Percentiles rank a stretch among this genome's conserved stretches.
phyloP scores from a whole-genome alignment of 2,113 vertebrate species.

The Eidolon helvum region DNA sequence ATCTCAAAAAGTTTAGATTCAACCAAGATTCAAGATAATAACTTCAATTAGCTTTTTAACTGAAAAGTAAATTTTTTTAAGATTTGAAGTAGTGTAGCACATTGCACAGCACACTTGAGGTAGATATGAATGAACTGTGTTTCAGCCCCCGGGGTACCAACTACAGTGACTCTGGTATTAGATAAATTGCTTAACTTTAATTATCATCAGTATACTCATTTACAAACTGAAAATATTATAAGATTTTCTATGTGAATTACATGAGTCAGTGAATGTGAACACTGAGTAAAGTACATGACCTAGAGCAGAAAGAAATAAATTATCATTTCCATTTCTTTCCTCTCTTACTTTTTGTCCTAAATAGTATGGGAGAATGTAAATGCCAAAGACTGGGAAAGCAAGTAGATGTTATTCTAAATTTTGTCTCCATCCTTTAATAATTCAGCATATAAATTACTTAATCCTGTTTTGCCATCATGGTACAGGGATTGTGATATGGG shows the following conservation, averaged over 20 bases:
- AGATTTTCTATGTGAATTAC: neutral
- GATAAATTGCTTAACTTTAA: neutral
- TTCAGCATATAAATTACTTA: neutral
- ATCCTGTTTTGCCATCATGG: neutral
- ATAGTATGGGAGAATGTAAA: neutral
- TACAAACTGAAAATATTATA: neutral
- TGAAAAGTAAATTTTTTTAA: neutral
- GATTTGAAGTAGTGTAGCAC: neutral
- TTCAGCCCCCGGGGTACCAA: neutral
- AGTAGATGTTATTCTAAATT: neutral
- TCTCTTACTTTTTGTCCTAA: neutral
- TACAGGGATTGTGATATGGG: neutral
- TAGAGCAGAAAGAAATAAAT: neutral
- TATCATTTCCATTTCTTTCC: neutral
- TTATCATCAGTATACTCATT: neutral
- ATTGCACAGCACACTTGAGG: neutral
- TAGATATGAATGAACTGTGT: neutral
- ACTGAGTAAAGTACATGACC: neutral
- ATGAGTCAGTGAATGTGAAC: neutral
- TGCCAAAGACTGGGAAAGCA: neutral
- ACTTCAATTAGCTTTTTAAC: constrained; percentile 26
- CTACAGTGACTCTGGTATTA: neutral
- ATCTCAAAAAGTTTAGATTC: constrained; percentile 1
- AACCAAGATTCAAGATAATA: constrained; percentile 18
- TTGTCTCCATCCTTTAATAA: neutral